Conservation (phyloP, 2,113 vertebrate species). For the Cynocephalus volans region DNA sequence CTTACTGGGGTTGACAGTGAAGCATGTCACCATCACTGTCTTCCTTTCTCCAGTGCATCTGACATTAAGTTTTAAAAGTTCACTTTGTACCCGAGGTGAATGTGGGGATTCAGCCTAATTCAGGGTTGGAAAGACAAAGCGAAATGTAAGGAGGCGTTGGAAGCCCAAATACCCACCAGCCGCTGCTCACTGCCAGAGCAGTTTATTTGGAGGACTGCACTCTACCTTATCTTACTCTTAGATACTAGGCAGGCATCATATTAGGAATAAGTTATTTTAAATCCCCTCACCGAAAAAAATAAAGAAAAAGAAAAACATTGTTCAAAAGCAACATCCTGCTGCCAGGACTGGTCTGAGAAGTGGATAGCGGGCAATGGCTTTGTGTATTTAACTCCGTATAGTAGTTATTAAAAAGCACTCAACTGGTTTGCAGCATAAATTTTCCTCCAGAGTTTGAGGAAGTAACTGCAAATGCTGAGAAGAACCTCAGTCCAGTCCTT, state of each 20-base stretch:
- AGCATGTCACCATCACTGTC: fast-evolving
- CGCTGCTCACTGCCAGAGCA: neutral
- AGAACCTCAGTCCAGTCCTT: neutral
- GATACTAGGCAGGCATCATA: slow-evolving; percentile 1
- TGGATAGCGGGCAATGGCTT: neutral
- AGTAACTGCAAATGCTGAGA: neutral
- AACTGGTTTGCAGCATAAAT: neutral
- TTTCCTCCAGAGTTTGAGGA: neutral
- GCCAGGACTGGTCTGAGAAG: slow-evolving; percentile 53
- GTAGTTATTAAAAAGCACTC: slow-evolving; percentile 61
- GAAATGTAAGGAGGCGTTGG: neutral
- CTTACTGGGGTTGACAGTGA: neutral
- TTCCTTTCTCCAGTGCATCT: neutral
- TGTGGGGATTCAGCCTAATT: neutral
- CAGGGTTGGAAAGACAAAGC: neutral
- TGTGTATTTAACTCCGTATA: slow-evolving; percentile 44
- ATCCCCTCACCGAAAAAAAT: neutral
- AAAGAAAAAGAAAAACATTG: neutral
- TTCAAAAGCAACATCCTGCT: slow-evolving; percentile 57
- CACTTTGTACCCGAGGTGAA: neutral
- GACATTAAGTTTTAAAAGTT: neutral
- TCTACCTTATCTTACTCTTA: neutral
- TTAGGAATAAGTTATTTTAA: slow-evolving; percentile 70
- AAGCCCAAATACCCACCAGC: neutral
- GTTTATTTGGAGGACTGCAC: neutral